These are phyloP conservation scores for Dasyurus viverrinus DNA, from an alignment of 2,113 vertebrate species.

Conservation along the genomic window DNA sequence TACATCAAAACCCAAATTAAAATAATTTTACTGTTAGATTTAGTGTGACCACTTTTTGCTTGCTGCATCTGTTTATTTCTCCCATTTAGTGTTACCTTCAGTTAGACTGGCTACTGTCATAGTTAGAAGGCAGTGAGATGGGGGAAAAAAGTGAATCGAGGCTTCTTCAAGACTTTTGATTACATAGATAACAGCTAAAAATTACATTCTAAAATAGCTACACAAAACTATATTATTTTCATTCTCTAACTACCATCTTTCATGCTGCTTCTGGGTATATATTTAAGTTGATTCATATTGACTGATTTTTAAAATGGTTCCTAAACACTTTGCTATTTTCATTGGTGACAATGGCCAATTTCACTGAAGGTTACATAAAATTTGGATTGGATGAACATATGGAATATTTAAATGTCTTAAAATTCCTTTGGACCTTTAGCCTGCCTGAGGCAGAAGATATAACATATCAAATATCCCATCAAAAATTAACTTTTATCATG, in stretches of 20 bases:
- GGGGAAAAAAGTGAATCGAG: slow-evolving; percentile 37
- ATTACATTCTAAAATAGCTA: slow-evolving; percentile 72
- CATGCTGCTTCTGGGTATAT: slow-evolving; percentile 55
- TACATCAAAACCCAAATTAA: slow-evolving; percentile 42
- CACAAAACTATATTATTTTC: slow-evolving; percentile 71
- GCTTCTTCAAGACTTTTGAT: slow-evolving; percentile 65
- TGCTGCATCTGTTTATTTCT: not conserved
- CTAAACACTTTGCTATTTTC: slow-evolving; percentile 67
- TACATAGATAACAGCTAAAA: slow-evolving; percentile 71
- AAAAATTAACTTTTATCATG: not conserved
- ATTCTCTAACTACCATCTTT: slow-evolving; percentile 67
- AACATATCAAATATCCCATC: not conserved
- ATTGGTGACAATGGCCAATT: slow-evolving; percentile 46
- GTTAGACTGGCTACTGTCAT: slow-evolving; percentile 13
- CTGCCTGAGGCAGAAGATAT: slow-evolving; percentile 8
- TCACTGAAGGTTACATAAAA: slow-evolving; percentile 65
- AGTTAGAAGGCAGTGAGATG: not conserved
- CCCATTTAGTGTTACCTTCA: not conserved
- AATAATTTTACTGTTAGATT: slow-evolving; percentile 50
- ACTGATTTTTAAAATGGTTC: slow-evolving; percentile 65
- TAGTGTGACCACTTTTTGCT: not conserved
- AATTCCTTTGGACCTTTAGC: slow-evolving; percentile 28
- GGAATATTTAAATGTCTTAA: slow-evolving; percentile 2
- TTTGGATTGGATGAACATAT: slow-evolving; percentile 16
- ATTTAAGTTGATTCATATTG: slow-evolving; percentile 60